Base-by-base conservation (phyloP, 2,888 invertebrate genomes). In the Tiliacea aurago region DNA sequence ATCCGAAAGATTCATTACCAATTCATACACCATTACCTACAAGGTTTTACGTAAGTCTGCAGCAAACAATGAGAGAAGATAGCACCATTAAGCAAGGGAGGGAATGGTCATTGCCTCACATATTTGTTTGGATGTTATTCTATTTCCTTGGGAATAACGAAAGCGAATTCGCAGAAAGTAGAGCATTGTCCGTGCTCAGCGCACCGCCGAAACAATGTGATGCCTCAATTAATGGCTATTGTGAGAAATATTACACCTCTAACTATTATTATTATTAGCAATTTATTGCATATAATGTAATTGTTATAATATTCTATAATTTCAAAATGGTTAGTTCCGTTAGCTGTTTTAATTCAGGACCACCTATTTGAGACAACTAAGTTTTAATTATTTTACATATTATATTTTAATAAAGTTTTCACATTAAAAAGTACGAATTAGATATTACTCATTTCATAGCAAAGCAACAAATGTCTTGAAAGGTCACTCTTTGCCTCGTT, bases 101-200 rank as follows among this genome's bases (percentile, higher is more conserved):
- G 94, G 93, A 95, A 94, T 93, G 92, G 93, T 92, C 92, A 93
- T 95, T 95, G 94, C 95, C 86, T 94, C 93, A 95, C 90, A 90
- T 93, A 93, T 94, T 93, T 93, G 92, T 94, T 94, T 90, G 90
- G 86, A 85, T 89, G 87, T 90, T 86, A 84, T 84, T 86, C 83
- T 80, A 86, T 86, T 94, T 94, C 91, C 91, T 93, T 93, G 92
- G 89, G 91, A 92, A 91, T 89, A 91, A 92, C 87, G 90, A 92
- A 92, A 92, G 93, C 86, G 87, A 91, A 90, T 91, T 91, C 76
- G 89, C 90, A 88, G 90, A 93, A 93, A 91, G 90, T 87, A 82
- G 87, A 81, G 89, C 85, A 93, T 94, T 94, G 94, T 94, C 85
- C 88, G 83, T 83, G 73, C 72, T 78, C 85, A 86, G 69, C 80